These are phyloP conservation scores for Oostethus manadensis DNA, from an alignment of 2,113 vertebrate genomes.

Conservation along the genomic window DNA sequence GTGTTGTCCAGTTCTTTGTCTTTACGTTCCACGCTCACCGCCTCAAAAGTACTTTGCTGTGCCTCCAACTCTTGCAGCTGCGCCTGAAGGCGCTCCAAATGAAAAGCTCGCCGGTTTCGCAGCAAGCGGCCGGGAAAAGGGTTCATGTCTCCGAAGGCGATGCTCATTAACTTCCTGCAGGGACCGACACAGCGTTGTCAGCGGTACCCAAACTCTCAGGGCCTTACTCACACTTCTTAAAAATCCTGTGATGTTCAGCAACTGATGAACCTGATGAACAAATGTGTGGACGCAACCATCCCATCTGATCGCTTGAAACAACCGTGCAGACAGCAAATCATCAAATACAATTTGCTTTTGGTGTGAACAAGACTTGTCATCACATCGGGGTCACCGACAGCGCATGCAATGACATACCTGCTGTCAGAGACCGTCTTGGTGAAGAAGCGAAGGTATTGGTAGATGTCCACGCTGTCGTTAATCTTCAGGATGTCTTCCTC, in stretches of 20 bases:
- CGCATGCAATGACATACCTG: slow-evolving; percentile 68
- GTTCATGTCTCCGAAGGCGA: slow-evolving; percentile 90
- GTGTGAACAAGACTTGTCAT: no score
- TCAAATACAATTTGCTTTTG: no score
- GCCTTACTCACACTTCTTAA: no score
- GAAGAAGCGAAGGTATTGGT: slow-evolving; percentile 89
- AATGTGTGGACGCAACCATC: no score
- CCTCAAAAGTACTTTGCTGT: slow-evolving; percentile 77
- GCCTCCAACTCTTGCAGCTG: slow-evolving; percentile 80
- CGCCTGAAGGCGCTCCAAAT: slow-evolving; percentile 79
- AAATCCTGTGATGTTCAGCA: no score
- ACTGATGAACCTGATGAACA: no score
- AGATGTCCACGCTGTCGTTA: slow-evolving; percentile 80
- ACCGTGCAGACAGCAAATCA: no score
- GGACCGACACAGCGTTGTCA: not conserved
- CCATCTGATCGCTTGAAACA: no score
- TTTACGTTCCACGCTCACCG: slow-evolving; percentile 56
- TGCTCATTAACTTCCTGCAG: slow-evolving; percentile 79
- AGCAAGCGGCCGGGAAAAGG: slow-evolving; percentile 84
- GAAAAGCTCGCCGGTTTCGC: slow-evolving; percentile 70
- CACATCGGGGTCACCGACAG: not conserved
- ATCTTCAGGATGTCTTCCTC: slow-evolving; percentile 88
- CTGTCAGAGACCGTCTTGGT: slow-evolving; percentile 83
- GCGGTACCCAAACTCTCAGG: no score
- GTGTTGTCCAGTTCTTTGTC: slow-evolving; percentile 43